A percentile compares a stretch with the other conserved stretches of the same genome.
These are phyloP conservation scores for Oreochromis grahami DNA, from an alignment of 2,797 vertebrate species.

Conservation along the genomic window DNA sequence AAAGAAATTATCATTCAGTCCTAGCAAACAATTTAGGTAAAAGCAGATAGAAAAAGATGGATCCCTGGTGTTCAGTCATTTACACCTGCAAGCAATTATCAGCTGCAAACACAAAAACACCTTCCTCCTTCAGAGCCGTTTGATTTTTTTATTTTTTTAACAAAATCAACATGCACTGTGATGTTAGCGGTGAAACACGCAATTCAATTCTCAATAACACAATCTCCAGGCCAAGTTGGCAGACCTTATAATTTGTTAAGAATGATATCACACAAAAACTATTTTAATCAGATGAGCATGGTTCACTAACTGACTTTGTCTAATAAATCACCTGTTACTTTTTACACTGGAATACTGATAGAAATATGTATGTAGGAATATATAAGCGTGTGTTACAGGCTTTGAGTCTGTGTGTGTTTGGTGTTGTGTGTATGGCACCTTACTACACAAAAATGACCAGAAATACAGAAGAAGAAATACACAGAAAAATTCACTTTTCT, in stretches of 20 bases:
- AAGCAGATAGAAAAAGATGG: not conserved
- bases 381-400: not conserved
- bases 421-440: not conserved
- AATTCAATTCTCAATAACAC: conserved; percentile 2
- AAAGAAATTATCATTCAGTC: not conserved
- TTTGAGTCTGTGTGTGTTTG: not conserved
- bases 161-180: not conserved
- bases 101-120: not conserved
- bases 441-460: not conserved
- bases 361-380: conserved; percentile 16
- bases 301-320: conserved; percentile 21
- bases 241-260: not conserved
- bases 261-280: conserved; percentile 5
- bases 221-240: not conserved
- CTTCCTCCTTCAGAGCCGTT: not conserved
- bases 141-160: not conserved
- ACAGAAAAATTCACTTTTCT: conserved; percentile 5
- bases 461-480: not conserved
- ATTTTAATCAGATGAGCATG: conserved; percentile 27
- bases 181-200: not conserved
- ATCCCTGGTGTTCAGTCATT: not conserved
- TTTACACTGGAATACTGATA: conserved; percentile 14
- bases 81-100: not conserved
- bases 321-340: conserved; percentile 21
- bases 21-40: not conserved